These are phyloP conservation scores for Phocoena sinus DNA, from an alignment of 2,113 vertebrate species.

Conservation along the genomic window DNA sequence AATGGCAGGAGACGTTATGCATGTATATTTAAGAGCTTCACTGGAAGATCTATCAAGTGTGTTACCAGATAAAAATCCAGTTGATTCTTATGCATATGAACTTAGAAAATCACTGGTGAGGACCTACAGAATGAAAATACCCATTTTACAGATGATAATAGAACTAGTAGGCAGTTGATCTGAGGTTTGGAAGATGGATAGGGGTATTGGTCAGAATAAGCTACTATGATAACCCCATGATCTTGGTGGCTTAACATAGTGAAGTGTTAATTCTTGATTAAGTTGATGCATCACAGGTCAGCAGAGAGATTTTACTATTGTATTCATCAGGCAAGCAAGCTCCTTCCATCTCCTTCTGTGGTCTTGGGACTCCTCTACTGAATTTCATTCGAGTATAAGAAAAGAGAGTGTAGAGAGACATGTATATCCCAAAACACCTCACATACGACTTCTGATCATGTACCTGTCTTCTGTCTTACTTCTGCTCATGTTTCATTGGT, in stretches of 20 bases:
- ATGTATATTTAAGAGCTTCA: neutral
- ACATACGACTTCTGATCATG: neutral
- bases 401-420: neutral
- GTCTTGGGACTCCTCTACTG: neutral
- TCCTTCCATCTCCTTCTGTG: neutral
- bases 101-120: neutral
- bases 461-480: neutral
- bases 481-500: neutral
- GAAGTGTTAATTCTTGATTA: neutral
- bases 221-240: neutral
- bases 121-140: neutral
- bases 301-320: neutral
- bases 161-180: neutral
- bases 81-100: neutral
- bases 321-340: neutral
- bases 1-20: neutral
- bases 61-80: neutral
- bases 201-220: neutral
- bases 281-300: neutral
- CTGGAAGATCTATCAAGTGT: neutral
- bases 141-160: neutral
- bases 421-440: neutral
- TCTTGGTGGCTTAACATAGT: neutral
- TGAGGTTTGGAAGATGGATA: neutral
- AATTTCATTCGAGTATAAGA: neutral